Evolutionary conservation across 2,113 vertebrate species (phyloP).

Genomic region (Okapia johnstoni): DNA sequence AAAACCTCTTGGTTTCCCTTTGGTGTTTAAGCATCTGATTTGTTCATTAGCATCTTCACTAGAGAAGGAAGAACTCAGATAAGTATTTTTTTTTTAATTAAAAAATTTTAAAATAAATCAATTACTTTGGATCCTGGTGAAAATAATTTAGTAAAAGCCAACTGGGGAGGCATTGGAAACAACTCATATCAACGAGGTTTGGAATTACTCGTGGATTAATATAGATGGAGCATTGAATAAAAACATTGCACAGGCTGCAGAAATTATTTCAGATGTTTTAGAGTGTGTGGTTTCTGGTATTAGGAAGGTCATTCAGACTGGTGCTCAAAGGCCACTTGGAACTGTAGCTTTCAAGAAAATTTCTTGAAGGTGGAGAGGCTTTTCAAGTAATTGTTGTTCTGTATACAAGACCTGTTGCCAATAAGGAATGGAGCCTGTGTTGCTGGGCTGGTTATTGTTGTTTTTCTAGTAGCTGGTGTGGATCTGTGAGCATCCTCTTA

Average conservation of each 20-base stretch:
- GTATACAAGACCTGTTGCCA: neutral
- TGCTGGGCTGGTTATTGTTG: neutral
- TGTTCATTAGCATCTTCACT: constrained; percentile 7
- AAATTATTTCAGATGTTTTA: constrained; percentile 26
- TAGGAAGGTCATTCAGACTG: neutral
- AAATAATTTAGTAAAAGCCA: constrained; percentile 35
- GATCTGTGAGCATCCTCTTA: neutral
- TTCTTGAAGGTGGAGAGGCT: neutral
- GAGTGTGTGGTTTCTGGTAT: constrained; percentile 6
- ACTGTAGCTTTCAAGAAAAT: neutral
- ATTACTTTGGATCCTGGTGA: neutral
- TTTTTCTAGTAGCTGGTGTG: neutral
- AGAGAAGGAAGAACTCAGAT: neutral
- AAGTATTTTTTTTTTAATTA: neutral
- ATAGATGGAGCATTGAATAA: neutral
- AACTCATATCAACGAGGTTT: constrained; percentile 26
- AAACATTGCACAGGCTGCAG: constrained; percentile 4
- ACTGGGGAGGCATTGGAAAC: constrained; percentile 2
- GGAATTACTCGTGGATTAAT: constrained; percentile 32
- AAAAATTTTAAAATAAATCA: neutral
- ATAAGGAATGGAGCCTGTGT: neutral
- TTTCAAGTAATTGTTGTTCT: neutral
- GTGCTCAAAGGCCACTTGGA: neutral
- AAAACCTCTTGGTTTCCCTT: neutral
- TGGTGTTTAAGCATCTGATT: neutral